These are phyloP conservation scores for Ischnura elegans DNA, from an alignment of 2,888 invertebrate genomes.

Conservation along the genomic window DNA sequence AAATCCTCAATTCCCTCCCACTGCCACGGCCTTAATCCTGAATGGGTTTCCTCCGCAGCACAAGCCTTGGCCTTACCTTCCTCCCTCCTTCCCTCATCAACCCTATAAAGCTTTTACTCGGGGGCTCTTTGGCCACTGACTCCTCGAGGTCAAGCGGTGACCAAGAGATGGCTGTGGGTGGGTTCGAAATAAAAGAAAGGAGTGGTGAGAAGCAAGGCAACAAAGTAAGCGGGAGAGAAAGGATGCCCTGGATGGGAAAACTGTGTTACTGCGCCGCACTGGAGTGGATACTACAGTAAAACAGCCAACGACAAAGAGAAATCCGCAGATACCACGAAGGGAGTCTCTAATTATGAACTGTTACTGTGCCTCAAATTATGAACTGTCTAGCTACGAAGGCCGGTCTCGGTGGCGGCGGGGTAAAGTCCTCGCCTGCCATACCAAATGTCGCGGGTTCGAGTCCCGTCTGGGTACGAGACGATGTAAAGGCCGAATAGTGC, in stretches of 20 bases:
- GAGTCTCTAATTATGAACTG: no score
- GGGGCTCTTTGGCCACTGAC: not conserved
- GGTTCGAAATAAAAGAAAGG: not conserved
- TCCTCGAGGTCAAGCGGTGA: constrained; percentile 52
- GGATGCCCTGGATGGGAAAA: not conserved
- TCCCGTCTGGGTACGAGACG: no score
- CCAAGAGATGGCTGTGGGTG: not conserved
- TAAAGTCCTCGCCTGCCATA: no score
- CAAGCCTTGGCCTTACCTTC: not conserved
- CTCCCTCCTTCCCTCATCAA: not conserved
- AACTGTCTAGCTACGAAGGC: no score
- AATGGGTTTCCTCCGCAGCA: constrained; percentile 12
- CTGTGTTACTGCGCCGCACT: not conserved
- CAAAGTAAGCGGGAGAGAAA: not conserved
- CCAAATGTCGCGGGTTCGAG: no score
- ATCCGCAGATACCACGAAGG: not conserved
- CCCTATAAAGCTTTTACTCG: constrained; percentile 31
- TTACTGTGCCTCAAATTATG: no score
- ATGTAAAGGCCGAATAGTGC: not conserved
- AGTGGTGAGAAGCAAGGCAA: not conserved
- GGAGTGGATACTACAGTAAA: not conserved
- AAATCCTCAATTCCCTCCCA: constrained; percentile 36
- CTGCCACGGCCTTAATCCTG: constrained; percentile 14
- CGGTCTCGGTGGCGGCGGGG: no score
- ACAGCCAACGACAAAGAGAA: not conserved